Evolutionary conservation across 2,888 invertebrate genomes (phyloP).

Genomic region (Erebia aethiops): DNA sequence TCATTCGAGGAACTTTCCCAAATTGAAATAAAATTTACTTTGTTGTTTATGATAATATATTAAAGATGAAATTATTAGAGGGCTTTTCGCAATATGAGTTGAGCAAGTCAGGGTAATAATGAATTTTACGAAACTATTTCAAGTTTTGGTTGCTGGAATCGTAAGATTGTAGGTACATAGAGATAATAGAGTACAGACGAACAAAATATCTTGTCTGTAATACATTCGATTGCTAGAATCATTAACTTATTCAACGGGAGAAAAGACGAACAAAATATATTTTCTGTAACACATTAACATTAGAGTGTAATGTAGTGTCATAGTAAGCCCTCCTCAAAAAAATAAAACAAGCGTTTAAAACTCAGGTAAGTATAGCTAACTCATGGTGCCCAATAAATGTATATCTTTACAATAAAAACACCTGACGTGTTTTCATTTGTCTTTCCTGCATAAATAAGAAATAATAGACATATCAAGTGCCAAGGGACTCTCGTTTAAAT

Average conservation of each 20-base stretch:
- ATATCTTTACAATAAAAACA: constrained; percentile 3
- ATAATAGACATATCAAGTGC: constrained; percentile 32
- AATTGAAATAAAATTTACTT: no score
- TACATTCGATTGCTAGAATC: no score
- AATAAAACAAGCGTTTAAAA: neutral
- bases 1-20: neutral
- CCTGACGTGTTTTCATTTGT: constrained; percentile 10
- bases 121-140: no score
- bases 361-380: neutral
- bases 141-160: no score
- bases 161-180: no score
- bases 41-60: no score
- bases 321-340: neutral
- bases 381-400: neutral
- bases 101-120: neutral
- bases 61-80: no score
- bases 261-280: neutral
- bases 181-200: no score
- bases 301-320: neutral
- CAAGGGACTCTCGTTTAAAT: constrained; percentile 36
- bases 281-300: neutral
- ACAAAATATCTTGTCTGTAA: no score
- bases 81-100: neutral
- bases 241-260: no score
- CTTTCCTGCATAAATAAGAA: constrained; percentile 21